These are phyloP conservation scores for Nomada ferruginata DNA, from an alignment of 2,888 invertebrate genomes.

Conservation along the genomic window DNA sequence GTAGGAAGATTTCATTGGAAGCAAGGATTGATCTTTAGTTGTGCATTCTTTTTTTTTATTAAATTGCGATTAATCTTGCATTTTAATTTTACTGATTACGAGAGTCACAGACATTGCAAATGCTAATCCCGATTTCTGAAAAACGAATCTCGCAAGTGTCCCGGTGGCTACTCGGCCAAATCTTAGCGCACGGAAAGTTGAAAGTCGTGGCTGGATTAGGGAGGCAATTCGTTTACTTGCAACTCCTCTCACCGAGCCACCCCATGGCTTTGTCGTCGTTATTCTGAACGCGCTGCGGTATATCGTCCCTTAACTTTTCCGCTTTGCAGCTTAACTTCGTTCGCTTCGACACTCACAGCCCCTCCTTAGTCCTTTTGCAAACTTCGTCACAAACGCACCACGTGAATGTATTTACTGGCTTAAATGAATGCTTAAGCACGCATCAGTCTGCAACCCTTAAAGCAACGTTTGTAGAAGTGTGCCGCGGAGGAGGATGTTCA, in stretches of 20 bases:
- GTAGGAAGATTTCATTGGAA: too few species aligned
- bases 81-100: too few species aligned
- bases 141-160: constrained; percentile 1
- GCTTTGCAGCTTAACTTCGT: constrained; percentile 67
- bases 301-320: constrained; percentile 65
- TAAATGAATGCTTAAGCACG: constrained; percentile 29
- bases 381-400: constrained; percentile 64
- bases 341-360: constrained; percentile 42
- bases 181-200: constrained; percentile 36
- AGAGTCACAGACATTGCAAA: too few species aligned
- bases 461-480: background rate
- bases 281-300: constrained; percentile 35
- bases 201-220: constrained; percentile 41
- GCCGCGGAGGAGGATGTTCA: background rate
- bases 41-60: too few species aligned
- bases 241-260: constrained; percentile 29
- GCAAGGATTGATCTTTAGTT: too few species aligned
- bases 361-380: constrained; percentile 52
- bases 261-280: constrained; percentile 48
- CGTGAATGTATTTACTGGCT: constrained; percentile 40
- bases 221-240: constrained; percentile 48
- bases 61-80: too few species aligned
- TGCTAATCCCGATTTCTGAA: background rate
- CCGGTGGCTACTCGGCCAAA: constrained; percentile 8
- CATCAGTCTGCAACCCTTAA: constrained; percentile 10